phyloP scores from a whole-genome alignment of 30 jellyfish, hydroid and myxozoan genomes.

The Phacellophora camtschatica region DNA sequence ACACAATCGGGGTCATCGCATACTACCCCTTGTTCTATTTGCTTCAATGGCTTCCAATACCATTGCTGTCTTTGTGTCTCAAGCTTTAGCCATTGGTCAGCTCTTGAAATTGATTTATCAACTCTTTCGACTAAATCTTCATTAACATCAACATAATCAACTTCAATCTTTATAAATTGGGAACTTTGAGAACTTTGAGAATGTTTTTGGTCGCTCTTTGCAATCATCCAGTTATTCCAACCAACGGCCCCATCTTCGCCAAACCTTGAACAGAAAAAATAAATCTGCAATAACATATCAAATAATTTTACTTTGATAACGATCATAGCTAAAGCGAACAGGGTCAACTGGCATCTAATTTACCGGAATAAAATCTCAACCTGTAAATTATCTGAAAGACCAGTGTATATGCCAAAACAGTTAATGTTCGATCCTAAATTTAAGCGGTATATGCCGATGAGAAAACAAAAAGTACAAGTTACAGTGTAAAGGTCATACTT shows the following conservation, averaged over 20 bases:
- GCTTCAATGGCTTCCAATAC: conserved; percentile 45
- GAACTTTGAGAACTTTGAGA: not conserved
- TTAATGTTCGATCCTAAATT: too few species aligned
- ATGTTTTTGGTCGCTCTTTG: not conserved
- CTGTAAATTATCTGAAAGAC: too few species aligned
- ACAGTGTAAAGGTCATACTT: too few species aligned
- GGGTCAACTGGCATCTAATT: too few species aligned
- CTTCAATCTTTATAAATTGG: not conserved
- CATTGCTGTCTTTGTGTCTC: conserved; percentile 35
- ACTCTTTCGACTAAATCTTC: not conserved
- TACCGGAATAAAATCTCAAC: too few species aligned
- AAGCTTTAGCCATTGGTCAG: conserved; percentile 47
- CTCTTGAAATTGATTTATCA: not conserved
- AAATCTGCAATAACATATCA: not conserved
- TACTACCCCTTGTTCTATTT: conserved; percentile 27
- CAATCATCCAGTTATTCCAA: conserved; percentile 63
- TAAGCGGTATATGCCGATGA: too few species aligned
- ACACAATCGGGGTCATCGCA: conserved; percentile 91
- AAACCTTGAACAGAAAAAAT: conserved; percentile 17
- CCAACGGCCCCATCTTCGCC: conserved; percentile 67
- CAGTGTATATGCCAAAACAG: too few species aligned
- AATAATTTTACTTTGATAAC: not conserved
- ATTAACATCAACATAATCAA: not conserved
- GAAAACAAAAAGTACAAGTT: too few species aligned
- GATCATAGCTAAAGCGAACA: not conserved